phyloP scores from a whole-genome alignment of 2,113 vertebrate species.

The Mugil cephalus region DNA sequence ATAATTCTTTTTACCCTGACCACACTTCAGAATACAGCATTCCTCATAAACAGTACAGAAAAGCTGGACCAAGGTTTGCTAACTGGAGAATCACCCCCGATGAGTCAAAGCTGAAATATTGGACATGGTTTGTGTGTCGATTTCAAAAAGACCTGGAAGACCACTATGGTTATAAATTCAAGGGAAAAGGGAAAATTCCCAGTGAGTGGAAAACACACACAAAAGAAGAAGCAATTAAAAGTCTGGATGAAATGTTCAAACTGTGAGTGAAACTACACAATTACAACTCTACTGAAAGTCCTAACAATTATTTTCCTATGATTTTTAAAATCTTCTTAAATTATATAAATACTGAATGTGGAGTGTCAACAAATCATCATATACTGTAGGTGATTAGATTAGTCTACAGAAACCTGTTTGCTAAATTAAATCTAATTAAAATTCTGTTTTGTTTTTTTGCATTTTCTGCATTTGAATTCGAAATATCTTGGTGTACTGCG shows the following conservation, averaged over 20 bases:
- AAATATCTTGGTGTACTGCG: too few species aligned
- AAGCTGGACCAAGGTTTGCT: slow-evolving; percentile 50
- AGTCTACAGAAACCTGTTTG: too few species aligned
- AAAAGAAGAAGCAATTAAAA: slow-evolving; percentile 46
- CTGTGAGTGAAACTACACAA: not conserved
- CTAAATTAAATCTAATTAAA: too few species aligned
- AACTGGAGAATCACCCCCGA: slow-evolving; percentile 78
- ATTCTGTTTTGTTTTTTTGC: too few species aligned
- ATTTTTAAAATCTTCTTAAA: too few species aligned
- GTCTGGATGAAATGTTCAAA: slow-evolving; percentile 38
- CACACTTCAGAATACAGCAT: rapidly evolving
- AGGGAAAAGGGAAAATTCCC: slow-evolving; percentile 18
- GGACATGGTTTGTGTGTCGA: slow-evolving; percentile 84
- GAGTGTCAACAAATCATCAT: too few species aligned
- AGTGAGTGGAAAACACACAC: not conserved
- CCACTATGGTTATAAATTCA: slow-evolving; percentile 2
- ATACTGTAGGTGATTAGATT: too few species aligned
- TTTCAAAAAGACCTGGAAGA: slow-evolving; percentile 78
- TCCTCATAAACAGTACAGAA: slow-evolving; percentile 56
- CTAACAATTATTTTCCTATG: too few species aligned
- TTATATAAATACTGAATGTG: too few species aligned
- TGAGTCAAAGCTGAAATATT: slow-evolving; percentile 69
- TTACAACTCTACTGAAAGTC: too few species aligned
- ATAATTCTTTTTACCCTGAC: rapidly evolving
- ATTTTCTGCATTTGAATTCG: too few species aligned